Evolutionary conservation across 1,140 invertebrate genomes (phyloP), one percentile per base, ranked within the genome.

Genomic region (Drepana arcuata): DNA sequence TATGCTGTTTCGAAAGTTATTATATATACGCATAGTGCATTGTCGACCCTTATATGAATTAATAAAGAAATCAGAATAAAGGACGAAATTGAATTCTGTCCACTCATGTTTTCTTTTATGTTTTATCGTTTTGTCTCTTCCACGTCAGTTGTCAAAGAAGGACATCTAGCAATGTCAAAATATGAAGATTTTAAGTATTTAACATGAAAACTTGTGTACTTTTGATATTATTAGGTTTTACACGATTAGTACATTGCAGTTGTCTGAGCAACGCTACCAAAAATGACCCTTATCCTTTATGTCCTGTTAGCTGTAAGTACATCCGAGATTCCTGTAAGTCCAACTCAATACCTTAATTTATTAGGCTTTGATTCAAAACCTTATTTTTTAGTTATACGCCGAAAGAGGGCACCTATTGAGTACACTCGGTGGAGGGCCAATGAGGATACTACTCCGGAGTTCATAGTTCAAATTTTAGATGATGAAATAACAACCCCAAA

Each of bases 391-490:
- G 75, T 48, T 30, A 58, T 62, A 39, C 59, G 73, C 6, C 51
- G 48, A 27, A 80, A 75, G 60, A 59, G 75, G 40, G 54, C 64
- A 30, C 39, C 43, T 7, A 36, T 41, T 13, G 72, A 81, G 23
- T 81, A 81, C 23, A 79, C 68, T 10, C 53, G 77, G 26, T 81
- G 77, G 77, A 43, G 42, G 14, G 46, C 59, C 6, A 71, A 65
- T 44, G 28, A 36, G 39, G 64, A 68, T 29, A 66, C 65, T 2
- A 71, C 65, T 21, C 47, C 46, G 41, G 66, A 77, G 35, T 81
- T 81, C 31, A 62, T 81, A 33, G 74, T 81, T 9, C 75, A 79
- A 56, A 65, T 81, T 41, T 63, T 77, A 29, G 77, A 81, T 33
- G 77, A 81, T 28, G 77, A 77, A 9, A 24, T 73, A 16, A 37